These are phyloP conservation scores for Ptychobarbus kaznakovi DNA, from an alignment of 2,797 vertebrate genomes.

Conservation along the genomic window DNA sequence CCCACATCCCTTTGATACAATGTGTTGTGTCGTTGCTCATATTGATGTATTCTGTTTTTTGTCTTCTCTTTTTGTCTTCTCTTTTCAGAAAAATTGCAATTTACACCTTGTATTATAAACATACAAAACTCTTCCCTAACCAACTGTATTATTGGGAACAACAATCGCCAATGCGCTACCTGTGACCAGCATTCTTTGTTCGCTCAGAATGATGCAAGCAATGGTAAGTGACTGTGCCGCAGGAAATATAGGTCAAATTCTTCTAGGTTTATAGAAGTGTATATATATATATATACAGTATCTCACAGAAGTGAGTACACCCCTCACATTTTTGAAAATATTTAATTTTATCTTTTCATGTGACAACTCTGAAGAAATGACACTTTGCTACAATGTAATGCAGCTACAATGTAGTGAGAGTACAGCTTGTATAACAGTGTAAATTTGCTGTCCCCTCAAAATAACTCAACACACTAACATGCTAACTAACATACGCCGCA, in stretches of 20 bases:
- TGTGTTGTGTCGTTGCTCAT: background rate
- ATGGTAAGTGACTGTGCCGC: conserved; percentile 50
- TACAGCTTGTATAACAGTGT: no score
- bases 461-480: no score
- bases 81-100: conserved; percentile 44
- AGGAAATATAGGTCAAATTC: conserved; percentile 2
- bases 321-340: no score
- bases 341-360: no score
- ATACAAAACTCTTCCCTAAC: conserved; percentile 78
- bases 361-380: no score
- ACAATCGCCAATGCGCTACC: conserved; percentile 49
- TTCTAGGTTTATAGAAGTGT: background rate
- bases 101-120: conserved; percentile 73
- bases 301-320: no score
- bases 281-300: background rate
- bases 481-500: no score
- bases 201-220: conserved; percentile 40
- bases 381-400: no score
- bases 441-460: no score
- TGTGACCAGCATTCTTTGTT: conserved; percentile 63
- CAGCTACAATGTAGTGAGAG: no score
- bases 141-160: conserved; percentile 73
- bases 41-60: background rate
- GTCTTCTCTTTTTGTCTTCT: conserved; percentile 7
- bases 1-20: conserved; percentile 29